Base-by-base conservation (phyloP, 2,888 invertebrate species). In the Halocaridina rubra region DNA sequence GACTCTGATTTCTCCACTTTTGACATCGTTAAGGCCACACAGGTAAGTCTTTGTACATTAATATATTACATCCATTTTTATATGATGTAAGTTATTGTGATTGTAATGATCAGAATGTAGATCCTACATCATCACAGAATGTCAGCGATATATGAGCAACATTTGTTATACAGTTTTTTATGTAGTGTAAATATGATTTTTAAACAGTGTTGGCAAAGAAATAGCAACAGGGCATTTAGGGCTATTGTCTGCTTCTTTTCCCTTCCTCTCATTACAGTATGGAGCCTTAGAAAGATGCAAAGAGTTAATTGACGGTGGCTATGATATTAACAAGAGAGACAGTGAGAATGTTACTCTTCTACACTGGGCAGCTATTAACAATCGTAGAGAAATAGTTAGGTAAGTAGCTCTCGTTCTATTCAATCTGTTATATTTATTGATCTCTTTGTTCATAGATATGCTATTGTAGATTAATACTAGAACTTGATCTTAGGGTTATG, bases 301-400 rank as follows among this genome's bases (percentile, higher is more conserved):
- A 89, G 96, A 98, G 91, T 92, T 99, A 33, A 93, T 99, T 3
- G 98, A 98, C 90, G 94, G 94, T 57, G 98, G 98, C 1, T 96
- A 95, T 92, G 96, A 98, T 92, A 97, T 98, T 16, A 98, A 98
- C 91, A 95, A 96, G 90, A 95, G 97, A 69, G 99, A 99, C 91
- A 93, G 93, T 89, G 99, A 99, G 91, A 98, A 97, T 74, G 98
- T 99, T 80, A 98, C 98, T 1, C 92, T 99, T 76, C 92, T 99
- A n/a, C 99, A 99, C 91, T 99, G 99, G 99, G 99, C 99, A 53
- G 96, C 99, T 22, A 99, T 99, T 90, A 99, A 99, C 92, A 99
- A 99, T 92, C 85, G 86, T 74, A 84, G 94, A 89, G 97, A 98
- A 89, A 96, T 99, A 89, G 96, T 98, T 84, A 94, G 94, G 91